These are phyloP conservation scores for Acleris sparsana DNA, from an alignment of 2,888 invertebrate species.

Conservation along the genomic window DNA sequence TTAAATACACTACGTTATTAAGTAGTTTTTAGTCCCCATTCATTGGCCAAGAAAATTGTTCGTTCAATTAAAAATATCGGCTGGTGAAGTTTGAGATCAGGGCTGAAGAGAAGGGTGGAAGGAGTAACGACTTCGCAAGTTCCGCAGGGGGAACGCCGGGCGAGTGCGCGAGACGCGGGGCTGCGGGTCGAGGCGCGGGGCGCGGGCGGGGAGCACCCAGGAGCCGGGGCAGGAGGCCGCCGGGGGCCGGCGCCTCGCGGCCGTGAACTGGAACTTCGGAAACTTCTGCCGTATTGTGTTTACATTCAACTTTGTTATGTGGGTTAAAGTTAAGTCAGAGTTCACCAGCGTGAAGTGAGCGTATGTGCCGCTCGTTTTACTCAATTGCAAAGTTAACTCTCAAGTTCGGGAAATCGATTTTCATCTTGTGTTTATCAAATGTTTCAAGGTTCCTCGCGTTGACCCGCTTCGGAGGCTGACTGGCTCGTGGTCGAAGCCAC, in stretches of 20 bases:
- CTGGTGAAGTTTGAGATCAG: conserved; percentile 25
- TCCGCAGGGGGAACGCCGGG: conserved; percentile 38
- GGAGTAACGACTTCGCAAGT: conserved; percentile 35
- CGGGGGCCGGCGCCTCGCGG: conserved; percentile 65
- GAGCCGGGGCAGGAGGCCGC: conserved; percentile 42
- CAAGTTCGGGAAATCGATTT: conserved; percentile 80
- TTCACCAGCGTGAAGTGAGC: conserved; percentile 68
- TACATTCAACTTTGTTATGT: conserved; percentile 84
- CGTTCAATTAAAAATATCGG: conserved; percentile 20
- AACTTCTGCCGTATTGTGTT: conserved; percentile 83
- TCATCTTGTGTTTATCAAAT: conserved; percentile 78
- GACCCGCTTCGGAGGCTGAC: conserved; percentile 12
- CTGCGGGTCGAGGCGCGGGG: conserved; percentile 34
- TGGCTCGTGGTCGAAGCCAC: background rate
- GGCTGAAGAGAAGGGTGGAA: conserved; percentile 38
- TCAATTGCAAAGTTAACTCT: conserved; percentile 78
- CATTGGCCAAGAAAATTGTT: background rate
- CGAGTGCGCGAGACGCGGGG: conserved; percentile 43
- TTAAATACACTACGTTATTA: background rate
- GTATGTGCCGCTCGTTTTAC: conserved; percentile 71
- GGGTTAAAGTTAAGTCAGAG: conserved; percentile 83
- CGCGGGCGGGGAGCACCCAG: conserved; percentile 35
- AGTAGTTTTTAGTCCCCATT: background rate
- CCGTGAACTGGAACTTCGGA: conserved; percentile 81
- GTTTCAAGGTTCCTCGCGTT: conserved; percentile 70